phyloP scores from a whole-genome alignment of 2,888 invertebrate species.

The Conomelus anceps region DNA sequence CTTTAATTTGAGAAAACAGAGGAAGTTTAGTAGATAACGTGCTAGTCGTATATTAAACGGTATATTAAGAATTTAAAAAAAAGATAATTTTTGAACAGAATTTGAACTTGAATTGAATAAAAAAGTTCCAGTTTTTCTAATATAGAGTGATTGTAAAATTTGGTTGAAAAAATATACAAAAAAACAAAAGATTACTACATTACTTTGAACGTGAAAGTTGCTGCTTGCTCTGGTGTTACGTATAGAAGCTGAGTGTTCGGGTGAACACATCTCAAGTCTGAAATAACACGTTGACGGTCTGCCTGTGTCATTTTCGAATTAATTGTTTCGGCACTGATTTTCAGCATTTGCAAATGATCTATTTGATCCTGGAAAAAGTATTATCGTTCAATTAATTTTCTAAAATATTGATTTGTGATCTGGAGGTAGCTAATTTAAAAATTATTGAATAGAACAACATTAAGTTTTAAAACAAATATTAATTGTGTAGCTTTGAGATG shows the following conservation, averaged over 20 bases:
- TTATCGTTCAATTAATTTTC: slow-evolving; percentile 4
- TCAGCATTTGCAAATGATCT: slow-evolving; percentile 68
- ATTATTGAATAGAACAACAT: no score
- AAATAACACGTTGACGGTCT: slow-evolving; percentile 69
- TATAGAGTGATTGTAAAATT: neutral
- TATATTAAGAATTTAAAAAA: no score
- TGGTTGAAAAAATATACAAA: neutral
- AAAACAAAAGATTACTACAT: neutral
- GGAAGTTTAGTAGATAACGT: no score
- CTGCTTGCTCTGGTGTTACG: slow-evolving; percentile 94
- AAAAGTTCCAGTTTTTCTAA: no score
- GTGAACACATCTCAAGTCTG: slow-evolving; percentile 64
- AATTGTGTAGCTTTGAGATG: no score
- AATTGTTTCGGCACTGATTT: slow-evolving; percentile 78
- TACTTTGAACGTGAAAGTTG: slow-evolving; percentile 65
- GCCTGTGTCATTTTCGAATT: slow-evolving; percentile 81
- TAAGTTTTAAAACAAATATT: no score
- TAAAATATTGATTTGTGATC: neutral
- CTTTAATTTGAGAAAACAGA: no score
- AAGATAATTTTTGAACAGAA: no score
- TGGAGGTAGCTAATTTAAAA: no score
- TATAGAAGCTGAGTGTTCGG: slow-evolving; percentile 82
- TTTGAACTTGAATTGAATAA: no score
- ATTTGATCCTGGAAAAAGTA: slow-evolving; percentile 76
- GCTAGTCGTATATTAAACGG: no score